Evolutionary conservation across 1,140 invertebrate genomes (phyloP).

Genomic region (Mya arenaria): DNA sequence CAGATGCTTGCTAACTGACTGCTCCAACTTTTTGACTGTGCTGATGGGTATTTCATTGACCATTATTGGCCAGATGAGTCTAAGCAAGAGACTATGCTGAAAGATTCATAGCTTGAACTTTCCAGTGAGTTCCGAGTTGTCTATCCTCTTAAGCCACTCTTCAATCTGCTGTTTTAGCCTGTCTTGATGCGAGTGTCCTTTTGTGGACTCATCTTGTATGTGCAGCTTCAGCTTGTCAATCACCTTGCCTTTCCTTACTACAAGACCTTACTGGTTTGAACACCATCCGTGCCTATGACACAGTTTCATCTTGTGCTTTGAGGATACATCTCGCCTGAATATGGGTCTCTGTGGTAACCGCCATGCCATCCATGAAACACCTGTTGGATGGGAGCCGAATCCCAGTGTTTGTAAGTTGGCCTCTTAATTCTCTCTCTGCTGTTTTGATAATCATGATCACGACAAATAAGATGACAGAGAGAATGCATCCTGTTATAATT

Average conservation of each 20-base stretch:
- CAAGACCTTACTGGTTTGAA: neutral
- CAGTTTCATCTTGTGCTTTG: neutral
- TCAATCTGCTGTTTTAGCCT: too few relatives aligned
- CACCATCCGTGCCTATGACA: neutral
- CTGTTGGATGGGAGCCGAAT: neutral
- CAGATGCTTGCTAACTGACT: neutral
- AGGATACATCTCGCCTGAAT: conserved; percentile 9
- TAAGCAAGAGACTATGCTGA: conserved; percentile 16
- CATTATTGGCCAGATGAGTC: conserved; percentile 36
- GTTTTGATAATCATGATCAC: too few relatives aligned
- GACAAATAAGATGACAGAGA: too few relatives aligned
- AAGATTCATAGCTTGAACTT: conserved; percentile 47
- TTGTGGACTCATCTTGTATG: neutral
- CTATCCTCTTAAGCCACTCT: neutral
- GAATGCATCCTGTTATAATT: neutral
- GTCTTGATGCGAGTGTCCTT: too few relatives aligned
- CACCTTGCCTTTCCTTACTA: neutral
- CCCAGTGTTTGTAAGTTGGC: too few relatives aligned
- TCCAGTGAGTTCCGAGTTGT: conserved; percentile 27
- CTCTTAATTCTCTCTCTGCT: too few relatives aligned
- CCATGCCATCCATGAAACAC: neutral
- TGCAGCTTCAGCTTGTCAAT: neutral
- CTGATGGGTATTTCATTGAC: conserved; percentile 3
- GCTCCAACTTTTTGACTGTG: neutral
- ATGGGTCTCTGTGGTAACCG: conserved; percentile 7